phyloP scores from a whole-genome alignment of 2,888 invertebrate species.

The Hydraecia micacea region DNA sequence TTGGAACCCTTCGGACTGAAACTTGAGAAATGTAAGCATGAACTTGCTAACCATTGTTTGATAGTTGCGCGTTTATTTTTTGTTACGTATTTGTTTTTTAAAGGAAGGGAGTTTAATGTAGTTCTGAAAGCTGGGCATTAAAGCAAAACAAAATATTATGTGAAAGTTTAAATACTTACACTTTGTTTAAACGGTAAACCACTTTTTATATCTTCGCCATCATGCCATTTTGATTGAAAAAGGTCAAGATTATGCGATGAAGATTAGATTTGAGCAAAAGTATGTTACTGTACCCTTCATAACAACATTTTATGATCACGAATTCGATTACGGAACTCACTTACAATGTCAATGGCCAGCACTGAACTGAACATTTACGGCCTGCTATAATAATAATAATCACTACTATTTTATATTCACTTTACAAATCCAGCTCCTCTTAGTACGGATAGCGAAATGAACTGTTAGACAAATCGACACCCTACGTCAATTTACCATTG shows the following conservation, averaged over 20 bases:
- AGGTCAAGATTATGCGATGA: neutral
- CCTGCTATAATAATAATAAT: conserved; percentile 11
- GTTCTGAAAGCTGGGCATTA: neutral
- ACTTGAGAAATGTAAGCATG: conserved; percentile 59
- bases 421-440: conserved; percentile 7
- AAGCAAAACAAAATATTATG: neutral
- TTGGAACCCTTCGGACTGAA: conserved; percentile 62
- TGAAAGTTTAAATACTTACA: neutral
- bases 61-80: conserved; percentile 43
- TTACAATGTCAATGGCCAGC: conserved; percentile 15
- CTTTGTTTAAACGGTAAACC: neutral
- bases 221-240: neutral
- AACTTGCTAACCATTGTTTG: conserved; percentile 56
- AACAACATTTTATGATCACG: conserved; percentile 35
- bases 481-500: neutral
- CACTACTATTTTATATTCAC: conserved; percentile 14
- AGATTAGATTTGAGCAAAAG: neutral
- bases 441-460: neutral
- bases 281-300: conserved; percentile 16
- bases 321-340: conserved; percentile 35
- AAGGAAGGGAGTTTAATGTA: neutral
- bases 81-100: conserved; percentile 27
- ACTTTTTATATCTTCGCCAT: neutral
- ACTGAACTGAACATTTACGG: conserved; percentile 28
- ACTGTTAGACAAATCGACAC: neutral